Evolutionary conservation across 2,888 invertebrate genomes (phyloP), one percentile per base, ranked within the genome.

Genomic region (Cheilosia soror): DNA sequence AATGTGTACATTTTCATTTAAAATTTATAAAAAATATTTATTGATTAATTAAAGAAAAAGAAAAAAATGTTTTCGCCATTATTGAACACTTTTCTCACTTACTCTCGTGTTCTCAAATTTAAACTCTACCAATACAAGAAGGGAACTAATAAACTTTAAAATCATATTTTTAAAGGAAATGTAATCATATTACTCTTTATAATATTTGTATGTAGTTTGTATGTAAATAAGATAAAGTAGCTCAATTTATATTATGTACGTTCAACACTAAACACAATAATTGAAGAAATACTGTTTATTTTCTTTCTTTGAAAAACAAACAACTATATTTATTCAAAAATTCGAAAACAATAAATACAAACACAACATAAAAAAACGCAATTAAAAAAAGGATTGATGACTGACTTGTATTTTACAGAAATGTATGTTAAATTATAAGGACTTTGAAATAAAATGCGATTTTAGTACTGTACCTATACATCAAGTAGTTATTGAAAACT

Each of bases 321-420:
- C 29, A 11, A 33, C 7, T 31, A 40, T 20, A 27, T 66, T 29
- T 76, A 68, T 66, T 40, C 33, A 60, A 40, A 55, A 57, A 58
- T 33, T 5, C 13, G 49, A 63, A n/a, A 75, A 42, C 62, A 15
- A 53, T 73, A 66, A 42, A 80, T 42, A 57, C 33, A 55, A 53
- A 78, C 7, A 53, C 53, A 57, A 40, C 20, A 20, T 20, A 20
- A 44, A 58, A 58, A 47, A 62, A 63, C 15, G 49, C 68, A 31
- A 44, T 53, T 40, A 33, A 53, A 55, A 65, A 68, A 49, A 44
- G 68, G 51, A 75, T 69, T 75, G 51, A 63, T 75, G 73, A 84
- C 79, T 84, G 83, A 84, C 49, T 68, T 78, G 57, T 65, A 65
- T 69, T 79, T 79, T 79, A 79, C 79, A 79, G 73, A 84, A 58